Evolutionary conservation across 2,113 vertebrate species (phyloP).

Genomic region (Catagonus wagneri): DNA sequence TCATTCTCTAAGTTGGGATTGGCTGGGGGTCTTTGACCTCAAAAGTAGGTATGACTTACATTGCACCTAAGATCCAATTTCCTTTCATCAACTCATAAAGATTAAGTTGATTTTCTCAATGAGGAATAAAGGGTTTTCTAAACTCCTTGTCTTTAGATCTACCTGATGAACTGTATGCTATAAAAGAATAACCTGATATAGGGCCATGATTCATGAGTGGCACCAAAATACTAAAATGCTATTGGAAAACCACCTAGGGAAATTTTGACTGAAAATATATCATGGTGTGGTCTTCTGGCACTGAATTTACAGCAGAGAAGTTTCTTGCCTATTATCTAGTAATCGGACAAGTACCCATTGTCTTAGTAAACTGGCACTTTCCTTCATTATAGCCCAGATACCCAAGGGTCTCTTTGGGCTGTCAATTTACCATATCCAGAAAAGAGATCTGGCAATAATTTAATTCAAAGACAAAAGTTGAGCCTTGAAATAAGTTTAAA

Average conservation of each 20-base stretch:
- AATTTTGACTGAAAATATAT: not conserved
- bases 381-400: not conserved
- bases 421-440: not conserved
- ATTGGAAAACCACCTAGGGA: slow-evolving; percentile 16
- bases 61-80: not conserved
- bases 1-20: not conserved
- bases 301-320: not conserved
- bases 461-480: not conserved
- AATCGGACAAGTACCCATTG: not conserved
- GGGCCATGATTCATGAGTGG: not conserved
- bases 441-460: slow-evolving; percentile 4
- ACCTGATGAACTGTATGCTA: not conserved
- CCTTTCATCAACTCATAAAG: not conserved
- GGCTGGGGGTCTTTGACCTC: not conserved
- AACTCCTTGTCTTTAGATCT: not conserved
- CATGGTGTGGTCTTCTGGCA: not conserved
- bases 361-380: not conserved
- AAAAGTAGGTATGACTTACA: not conserved
- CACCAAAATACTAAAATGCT: not conserved
- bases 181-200: not conserved
- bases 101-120: slow-evolving; percentile 3
- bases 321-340: not conserved
- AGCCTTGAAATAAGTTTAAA: not conserved
- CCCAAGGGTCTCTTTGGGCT: not conserved
- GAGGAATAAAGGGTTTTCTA: not conserved